phyloP scores from a whole-genome alignment of 2,113 vertebrate species.

The Ibidorhyncha struthersii region DNA sequence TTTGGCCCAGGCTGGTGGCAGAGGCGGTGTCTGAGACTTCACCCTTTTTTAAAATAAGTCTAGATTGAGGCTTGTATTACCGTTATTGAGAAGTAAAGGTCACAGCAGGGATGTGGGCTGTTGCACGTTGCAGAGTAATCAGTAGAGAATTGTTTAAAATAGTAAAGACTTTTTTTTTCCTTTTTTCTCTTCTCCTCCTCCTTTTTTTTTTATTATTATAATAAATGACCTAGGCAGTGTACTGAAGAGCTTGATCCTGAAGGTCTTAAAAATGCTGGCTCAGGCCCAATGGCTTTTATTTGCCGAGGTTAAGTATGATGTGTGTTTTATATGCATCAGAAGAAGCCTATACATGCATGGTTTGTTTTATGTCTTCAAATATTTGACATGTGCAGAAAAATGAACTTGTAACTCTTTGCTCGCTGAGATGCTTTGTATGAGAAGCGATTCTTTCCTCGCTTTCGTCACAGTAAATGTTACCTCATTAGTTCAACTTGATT shows the following conservation, averaged over 20 bases:
- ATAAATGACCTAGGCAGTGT: not conserved
- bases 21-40: not conserved
- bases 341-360: not conserved
- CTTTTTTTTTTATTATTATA: not conserved
- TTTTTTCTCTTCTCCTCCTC: not conserved
- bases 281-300: not conserved
- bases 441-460: not conserved
- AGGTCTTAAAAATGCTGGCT: slow-evolving; percentile 20
- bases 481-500: not conserved
- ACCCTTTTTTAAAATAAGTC: not conserved
- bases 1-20: not conserved
- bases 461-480: fast-evolving
- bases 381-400: not conserved
- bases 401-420: not conserved
- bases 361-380: slow-evolving; percentile 18
- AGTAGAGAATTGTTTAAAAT: not conserved
- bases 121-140: not conserved
- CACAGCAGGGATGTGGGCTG: not conserved
- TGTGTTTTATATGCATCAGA: not conserved
- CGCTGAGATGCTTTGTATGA: not conserved
- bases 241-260: not conserved
- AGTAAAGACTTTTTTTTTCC: not conserved
- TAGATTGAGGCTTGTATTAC: not conserved
- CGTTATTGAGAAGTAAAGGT: not conserved
- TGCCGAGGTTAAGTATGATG: slow-evolving; percentile 11